These are phyloP conservation scores for Ranitomeya imitator DNA, from an alignment of 2,113 vertebrate genomes.

Conservation along the genomic window DNA sequence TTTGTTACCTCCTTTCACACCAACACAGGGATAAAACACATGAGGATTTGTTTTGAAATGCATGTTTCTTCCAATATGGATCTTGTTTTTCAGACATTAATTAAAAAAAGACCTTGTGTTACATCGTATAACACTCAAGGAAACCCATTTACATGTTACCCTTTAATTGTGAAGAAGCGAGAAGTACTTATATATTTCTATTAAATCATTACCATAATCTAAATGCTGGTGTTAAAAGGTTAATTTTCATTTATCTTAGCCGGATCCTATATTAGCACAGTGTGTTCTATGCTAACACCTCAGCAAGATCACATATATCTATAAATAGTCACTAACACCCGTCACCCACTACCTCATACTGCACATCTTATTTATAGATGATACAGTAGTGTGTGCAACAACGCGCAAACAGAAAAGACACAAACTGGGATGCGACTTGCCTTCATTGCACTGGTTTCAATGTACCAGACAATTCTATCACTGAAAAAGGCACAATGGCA, in stretches of 20 bases:
- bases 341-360: conserved; percentile 52
- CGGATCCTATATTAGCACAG: conserved; percentile 32
- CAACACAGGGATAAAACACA: not conserved
- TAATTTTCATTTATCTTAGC: conserved; percentile 44
- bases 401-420: not conserved
- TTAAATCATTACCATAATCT: not conserved
- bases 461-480: not conserved
- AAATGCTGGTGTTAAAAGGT: conserved; percentile 34
- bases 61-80: conserved; percentile 10
- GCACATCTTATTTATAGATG: conserved; percentile 55
- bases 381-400: conserved; percentile 24
- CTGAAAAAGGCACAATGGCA: not conserved
- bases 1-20: not conserved
- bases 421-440: not conserved
- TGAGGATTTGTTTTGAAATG: not conserved
- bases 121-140: not conserved
- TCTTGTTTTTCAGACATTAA: not conserved
- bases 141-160: conserved; percentile 18
- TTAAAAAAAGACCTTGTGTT: conserved; percentile 7
- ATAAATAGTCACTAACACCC: conserved; percentile 57
- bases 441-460: not conserved
- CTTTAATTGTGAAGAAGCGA: not conserved
- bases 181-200: conserved; percentile 14
- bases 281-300: conserved; percentile 53
- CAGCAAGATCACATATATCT: conserved; percentile 54